Conservation (phyloP, 2,797 vertebrate species). For the Eulemur coronatus region DNA sequence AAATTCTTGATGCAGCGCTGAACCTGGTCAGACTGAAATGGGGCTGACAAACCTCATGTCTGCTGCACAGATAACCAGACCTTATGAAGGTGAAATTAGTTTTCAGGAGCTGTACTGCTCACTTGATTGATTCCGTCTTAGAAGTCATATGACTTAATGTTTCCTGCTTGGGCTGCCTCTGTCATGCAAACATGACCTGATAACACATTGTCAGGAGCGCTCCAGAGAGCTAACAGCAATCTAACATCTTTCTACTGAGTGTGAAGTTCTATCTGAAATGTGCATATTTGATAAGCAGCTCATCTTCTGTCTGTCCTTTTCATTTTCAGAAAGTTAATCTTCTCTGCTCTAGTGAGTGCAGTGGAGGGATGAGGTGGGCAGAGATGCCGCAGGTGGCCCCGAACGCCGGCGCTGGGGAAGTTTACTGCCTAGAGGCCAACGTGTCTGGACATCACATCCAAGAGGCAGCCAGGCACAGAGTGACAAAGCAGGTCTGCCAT, state of each 20-base stretch:
- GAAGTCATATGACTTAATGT: slow-evolving; percentile 93
- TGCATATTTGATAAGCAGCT: slow-evolving; percentile 88
- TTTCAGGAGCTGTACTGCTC: slow-evolving; percentile 89
- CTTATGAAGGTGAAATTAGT: slow-evolving; percentile 96
- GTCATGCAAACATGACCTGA: slow-evolving; percentile 94
- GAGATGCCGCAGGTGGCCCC: slow-evolving; percentile 73
- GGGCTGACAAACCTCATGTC: slow-evolving; percentile 85
- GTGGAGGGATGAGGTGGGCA: slow-evolving; percentile 51
- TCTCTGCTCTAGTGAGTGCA: slow-evolving; percentile 77
- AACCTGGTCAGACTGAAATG: slow-evolving; percentile 85
- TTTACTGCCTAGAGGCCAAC: neutral
- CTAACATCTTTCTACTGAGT: slow-evolving; percentile 88
- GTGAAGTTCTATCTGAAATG: slow-evolving; percentile 87
- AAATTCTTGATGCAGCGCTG: slow-evolving; percentile 82
- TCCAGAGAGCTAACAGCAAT: slow-evolving; percentile 88
- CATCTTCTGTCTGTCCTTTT: slow-evolving; percentile 83
- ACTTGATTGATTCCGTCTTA: slow-evolving; percentile 93
- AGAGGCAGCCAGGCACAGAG: neutral
- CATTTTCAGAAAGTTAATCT: slow-evolving; percentile 87
- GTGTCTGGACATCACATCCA: neutral
- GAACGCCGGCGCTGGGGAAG: neutral
- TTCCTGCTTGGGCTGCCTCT: slow-evolving; percentile 89
- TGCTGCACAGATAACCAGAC: slow-evolving; percentile 90
- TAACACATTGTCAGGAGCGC: slow-evolving; percentile 90
- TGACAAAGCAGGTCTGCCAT: neutral